These are phyloP conservation scores for Tinea semifulvella DNA, from an alignment of 2,888 invertebrate genomes.

Conservation along the genomic window DNA sequence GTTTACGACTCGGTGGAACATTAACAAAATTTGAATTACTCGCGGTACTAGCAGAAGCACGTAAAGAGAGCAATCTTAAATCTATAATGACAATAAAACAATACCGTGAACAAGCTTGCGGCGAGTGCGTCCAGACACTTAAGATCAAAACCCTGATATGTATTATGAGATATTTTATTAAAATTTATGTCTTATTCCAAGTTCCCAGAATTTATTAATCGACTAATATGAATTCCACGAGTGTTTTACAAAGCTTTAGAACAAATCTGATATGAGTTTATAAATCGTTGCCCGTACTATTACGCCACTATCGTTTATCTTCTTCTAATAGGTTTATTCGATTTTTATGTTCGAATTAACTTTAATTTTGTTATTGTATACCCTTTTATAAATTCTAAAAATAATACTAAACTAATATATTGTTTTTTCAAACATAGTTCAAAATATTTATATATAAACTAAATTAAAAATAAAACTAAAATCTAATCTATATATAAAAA, in stretches of 20 bases:
- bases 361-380: background rate
- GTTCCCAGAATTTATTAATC: conserved; percentile 63
- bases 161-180: conserved; percentile 54
- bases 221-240: conserved; percentile 60
- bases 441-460: too few relatives aligned
- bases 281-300: conserved; percentile 20
- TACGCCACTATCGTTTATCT: conserved; percentile 19
- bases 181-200: conserved; percentile 64
- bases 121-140: conserved; percentile 26
- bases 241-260: conserved; percentile 37
- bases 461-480: too few relatives aligned
- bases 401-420: too few relatives aligned
- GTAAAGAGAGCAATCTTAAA: conserved; percentile 31
- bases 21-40: conserved; percentile 15
- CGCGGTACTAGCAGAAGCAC: conserved; percentile 23
- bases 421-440: too few relatives aligned
- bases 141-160: conserved; percentile 44
- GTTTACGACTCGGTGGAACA: conserved; percentile 6
- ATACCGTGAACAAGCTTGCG: conserved; percentile 28
- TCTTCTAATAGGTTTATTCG: background rate
- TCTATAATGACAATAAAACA: conserved; percentile 37
- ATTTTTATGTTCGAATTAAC: background rate
- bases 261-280: conserved; percentile 34
- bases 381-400: too few relatives aligned
- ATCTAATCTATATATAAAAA: too few relatives aligned